Base-by-base conservation (phyloP, 2,797 vertebrate genomes). In the Pempheris klunzingeri region DNA sequence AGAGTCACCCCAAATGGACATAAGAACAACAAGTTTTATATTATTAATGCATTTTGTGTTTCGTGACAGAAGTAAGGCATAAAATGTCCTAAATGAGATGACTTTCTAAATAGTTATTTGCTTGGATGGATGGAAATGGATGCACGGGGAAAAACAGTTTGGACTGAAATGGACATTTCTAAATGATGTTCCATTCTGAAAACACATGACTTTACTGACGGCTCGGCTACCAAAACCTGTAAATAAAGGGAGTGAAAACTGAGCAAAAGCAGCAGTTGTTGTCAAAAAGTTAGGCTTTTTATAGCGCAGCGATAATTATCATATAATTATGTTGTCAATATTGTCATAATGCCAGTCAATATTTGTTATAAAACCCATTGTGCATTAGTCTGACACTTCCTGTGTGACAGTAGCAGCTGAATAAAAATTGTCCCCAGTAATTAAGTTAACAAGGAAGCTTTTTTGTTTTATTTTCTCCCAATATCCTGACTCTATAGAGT, bases 371-470 rank as follows among this genome's bases (percentile, higher is more conserved):
- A 87, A n/a, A 82, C 82, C 66, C 77, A 69, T 61, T 53, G 81
- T 75, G 71, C 82, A 89, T 88, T 91, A 34, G 79, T 80, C 71
- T 84, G 85, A 86, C 85, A 90, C 83, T 81, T 88, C 78, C 81
- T 85, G 72, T 66, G 88, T 71, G 80, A 89, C 68, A 64, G 73
- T 64, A 73, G 82, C 76, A 80, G 74, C 63, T 61, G 20, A 75
- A 66, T 50, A 68, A 49, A 79, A 88, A 83, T 74, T 72, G 71
- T 88, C 74, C 73, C 20, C 39, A 26, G 67, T 84, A 92, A 87
- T 88, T 73, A 72, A 88, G 84, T 71, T 80, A 87, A 89, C 81
- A 79, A 75, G 74, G 75, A 72, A 85, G 78, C 50, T 52, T 78
- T n/a, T 90, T 80, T 87, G 57, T 78, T 84, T 80, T 62, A 71